Evolutionary conservation across 2,888 invertebrate species (phyloP), one percentile per base, ranked within the genome.

Genomic region (Molorchus minor): DNA sequence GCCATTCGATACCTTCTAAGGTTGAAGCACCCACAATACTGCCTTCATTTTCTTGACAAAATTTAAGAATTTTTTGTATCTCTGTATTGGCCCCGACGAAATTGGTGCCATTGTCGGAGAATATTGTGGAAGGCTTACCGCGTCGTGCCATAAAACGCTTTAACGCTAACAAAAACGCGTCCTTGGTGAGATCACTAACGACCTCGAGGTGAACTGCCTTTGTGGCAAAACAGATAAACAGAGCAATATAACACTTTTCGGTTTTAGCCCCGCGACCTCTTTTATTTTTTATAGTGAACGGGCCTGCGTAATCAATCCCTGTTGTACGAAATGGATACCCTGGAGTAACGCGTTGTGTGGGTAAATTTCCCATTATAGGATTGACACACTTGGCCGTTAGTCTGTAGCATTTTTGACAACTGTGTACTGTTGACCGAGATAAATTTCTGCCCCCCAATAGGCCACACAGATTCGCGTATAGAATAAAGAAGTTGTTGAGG

Each of bases 121-220:
- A 60, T 8, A 56, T 46, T n/a, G 17, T 19, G 1, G 13, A 7
- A 10, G 54, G 53, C 16, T 40, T 25, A 1, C 62, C 62, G 3
- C 59, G 29, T 25, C 62, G 38, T 7, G 49, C 29, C 0, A 58
- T 45, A 16, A 58, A 62, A 12, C 55, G 19, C 7, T 41, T 46
- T 1, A 62, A 54, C 3, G 57, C 46, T 12, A 12, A 16, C 15
- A 58, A 3, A 43, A 61, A 61, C 8, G 13, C 17, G 8, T 54
- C 51, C 8, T 25, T 25, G n/a, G n/a, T 25, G 5, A 25, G 8
- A 25, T 25, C 25, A 25, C 5, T 25, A 8, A 25, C 7, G 3
- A 56, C 35, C 36, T 60, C 56, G 10, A 61, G 40, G 38, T 61
- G 61, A 5, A 61, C 17, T 4, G 61, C 61, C 30, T 61, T 61